Evolutionary conservation across 2,888 invertebrate species (phyloP).

Genomic region (Lasioglossum malachurum): DNA sequence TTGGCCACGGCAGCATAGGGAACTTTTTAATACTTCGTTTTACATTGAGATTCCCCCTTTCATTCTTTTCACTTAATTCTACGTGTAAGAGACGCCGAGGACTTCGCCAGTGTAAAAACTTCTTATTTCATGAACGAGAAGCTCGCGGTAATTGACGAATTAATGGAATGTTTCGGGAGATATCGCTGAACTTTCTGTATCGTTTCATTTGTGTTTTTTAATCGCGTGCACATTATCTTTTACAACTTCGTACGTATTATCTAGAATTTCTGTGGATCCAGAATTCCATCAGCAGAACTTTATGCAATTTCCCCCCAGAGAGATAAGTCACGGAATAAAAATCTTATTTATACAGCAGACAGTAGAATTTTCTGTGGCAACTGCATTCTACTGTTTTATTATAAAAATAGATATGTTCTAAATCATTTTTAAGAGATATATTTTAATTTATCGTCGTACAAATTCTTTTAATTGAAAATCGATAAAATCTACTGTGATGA

Average conservation of each 20-base stretch:
- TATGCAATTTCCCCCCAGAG: neutral
- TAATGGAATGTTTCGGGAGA: neutral
- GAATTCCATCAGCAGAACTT: neutral
- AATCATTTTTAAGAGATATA: too few species aligned
- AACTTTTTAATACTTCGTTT: slow-evolving; percentile 1
- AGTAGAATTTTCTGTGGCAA: neutral
- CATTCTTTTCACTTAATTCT: neutral
- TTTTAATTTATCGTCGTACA: neutral
- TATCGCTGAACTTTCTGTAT: neutral
- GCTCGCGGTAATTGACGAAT: neutral
- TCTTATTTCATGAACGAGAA: neutral
- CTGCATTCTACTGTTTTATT: neutral
- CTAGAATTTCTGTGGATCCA: neutral
- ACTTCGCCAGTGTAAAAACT: neutral
- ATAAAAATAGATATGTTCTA: neutral
- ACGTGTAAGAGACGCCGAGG: neutral
- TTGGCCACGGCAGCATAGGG: neutral
- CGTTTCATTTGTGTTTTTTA: neutral
- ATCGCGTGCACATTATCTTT: neutral
- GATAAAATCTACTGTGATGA: neutral
- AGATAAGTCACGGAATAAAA: neutral
- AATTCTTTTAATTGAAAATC: neutral
- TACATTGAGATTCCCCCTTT: neutral
- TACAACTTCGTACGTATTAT: neutral
- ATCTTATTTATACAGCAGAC: neutral